These are phyloP conservation scores for Sinopyrophorus schimmeli DNA, from an alignment of 2,888 invertebrate species.

Conservation along the genomic window DNA sequence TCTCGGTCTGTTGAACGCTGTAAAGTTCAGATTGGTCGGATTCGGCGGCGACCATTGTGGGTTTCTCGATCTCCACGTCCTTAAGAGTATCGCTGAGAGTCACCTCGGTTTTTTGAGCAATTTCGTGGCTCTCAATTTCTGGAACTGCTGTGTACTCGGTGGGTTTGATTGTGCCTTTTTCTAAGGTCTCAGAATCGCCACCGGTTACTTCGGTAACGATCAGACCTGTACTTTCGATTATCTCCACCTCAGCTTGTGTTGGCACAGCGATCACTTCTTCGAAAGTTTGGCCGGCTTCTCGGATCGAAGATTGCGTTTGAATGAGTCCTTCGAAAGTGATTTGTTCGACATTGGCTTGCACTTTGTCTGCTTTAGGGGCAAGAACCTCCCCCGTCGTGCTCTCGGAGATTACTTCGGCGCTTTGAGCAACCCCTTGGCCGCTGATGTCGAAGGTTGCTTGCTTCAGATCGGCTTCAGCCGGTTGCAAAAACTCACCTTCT, in stretches of 20 bases:
- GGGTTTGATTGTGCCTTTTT: conserved; percentile 46
- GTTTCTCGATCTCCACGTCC: conserved; percentile 48
- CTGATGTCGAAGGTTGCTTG: conserved; percentile 46
- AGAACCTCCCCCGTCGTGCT: conserved; percentile 41
- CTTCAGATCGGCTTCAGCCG: conserved; percentile 46
- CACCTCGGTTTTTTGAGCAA: conserved; percentile 58
- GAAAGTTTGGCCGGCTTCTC: conserved; percentile 54
- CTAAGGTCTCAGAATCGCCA: conserved; percentile 56
- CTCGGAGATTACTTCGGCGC: conserved; percentile 51
- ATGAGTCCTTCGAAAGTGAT: conserved; percentile 54
- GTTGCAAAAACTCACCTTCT: conserved; percentile 49
- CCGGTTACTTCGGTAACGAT: conserved; percentile 57
- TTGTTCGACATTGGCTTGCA: conserved; percentile 56
- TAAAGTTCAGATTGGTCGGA: conserved; percentile 48
- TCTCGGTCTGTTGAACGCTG: conserved; percentile 50
- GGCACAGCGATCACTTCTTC: conserved; percentile 50
- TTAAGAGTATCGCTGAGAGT: conserved; percentile 51
- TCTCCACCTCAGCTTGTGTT: conserved; percentile 53
- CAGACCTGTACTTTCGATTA: conserved; percentile 54
- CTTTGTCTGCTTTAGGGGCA: conserved; percentile 47
- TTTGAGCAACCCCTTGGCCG: conserved; percentile 56
- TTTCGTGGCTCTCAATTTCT: conserved; percentile 53
- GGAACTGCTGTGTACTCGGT: conserved; percentile 48
- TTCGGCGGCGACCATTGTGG: conserved; percentile 47
- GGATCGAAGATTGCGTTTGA: conserved; percentile 51